A percentile compares a stretch with the other conserved stretches of the same genome.
phyloP scores from a whole-genome alignment of 2,888 invertebrate genomes.

The Himalopsyche tibetana region DNA sequence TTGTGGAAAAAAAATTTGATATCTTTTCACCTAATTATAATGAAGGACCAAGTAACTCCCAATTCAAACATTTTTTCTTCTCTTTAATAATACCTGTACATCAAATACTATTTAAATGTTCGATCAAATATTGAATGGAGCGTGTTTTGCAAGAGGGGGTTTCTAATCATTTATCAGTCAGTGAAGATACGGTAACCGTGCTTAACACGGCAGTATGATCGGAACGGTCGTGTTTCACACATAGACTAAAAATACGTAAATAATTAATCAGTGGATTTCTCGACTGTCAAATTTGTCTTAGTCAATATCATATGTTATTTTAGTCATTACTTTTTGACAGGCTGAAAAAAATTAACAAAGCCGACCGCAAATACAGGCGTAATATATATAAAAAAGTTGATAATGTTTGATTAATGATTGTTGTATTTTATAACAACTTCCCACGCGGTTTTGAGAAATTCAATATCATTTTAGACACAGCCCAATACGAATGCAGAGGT shows the following conservation, averaged over 20 bases:
- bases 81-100: no score
- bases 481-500: not conserved
- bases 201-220: no score
- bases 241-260: not conserved
- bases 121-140: no score
- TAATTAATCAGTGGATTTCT: slow-evolving; percentile 26
- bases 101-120: no score
- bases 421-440: slow-evolving; percentile 36
- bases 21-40: no score
- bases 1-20: no score
- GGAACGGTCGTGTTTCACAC: not conserved
- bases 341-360: slow-evolving; percentile 22
- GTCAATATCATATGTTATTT: slow-evolving; percentile 31
- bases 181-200: no score
- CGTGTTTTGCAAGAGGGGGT: no score
- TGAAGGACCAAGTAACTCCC: no score
- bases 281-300: slow-evolving; percentile 35
- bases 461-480: slow-evolving; percentile 29
- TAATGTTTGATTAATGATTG: slow-evolving; percentile 40
- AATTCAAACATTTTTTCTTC: no score
- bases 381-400: slow-evolving; percentile 23
- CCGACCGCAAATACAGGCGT: slow-evolving; percentile 31
- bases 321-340: slow-evolving; percentile 23
- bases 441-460: slow-evolving; percentile 29
- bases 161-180: no score